Evolutionary conservation across 1,140 invertebrate species (phyloP).

Genomic region (Cydia amplana): DNA sequence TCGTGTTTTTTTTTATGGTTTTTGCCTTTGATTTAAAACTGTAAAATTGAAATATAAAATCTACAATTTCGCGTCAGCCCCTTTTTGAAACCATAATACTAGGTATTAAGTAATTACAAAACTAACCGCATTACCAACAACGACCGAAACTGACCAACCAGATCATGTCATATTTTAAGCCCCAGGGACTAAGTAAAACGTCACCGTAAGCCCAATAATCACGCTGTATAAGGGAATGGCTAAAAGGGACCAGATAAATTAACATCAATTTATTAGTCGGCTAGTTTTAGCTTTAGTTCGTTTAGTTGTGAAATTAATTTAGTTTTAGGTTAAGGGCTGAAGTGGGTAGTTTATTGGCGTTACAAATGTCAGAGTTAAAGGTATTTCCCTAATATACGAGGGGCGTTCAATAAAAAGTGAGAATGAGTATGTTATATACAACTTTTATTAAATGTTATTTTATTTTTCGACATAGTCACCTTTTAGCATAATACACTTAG

Average conservation of each 20-base stretch:
- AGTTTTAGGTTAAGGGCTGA: conserved; percentile 1
- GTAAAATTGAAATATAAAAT: too few relatives aligned
- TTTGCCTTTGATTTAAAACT: too few relatives aligned
- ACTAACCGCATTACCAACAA: neutral
- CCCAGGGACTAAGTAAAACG: neutral
- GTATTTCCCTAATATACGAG: too few relatives aligned
- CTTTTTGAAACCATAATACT: too few relatives aligned
- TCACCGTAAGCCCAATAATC: conserved; percentile 17
- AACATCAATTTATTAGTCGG: neutral
- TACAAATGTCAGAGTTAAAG: neutral
- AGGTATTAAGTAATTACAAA: neutral
- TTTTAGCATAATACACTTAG: too few relatives aligned
- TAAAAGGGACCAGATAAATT: conserved; percentile 22
- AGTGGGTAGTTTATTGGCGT: neutral
- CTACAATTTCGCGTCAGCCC: too few relatives aligned
- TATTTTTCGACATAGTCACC: too few relatives aligned
- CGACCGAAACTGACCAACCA: neutral
- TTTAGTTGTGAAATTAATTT: conserved; percentile 7
- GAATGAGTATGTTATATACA: too few relatives aligned
- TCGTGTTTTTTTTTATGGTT: too few relatives aligned
- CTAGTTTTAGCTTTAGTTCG: conserved; percentile 6
- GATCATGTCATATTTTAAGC: conserved; percentile 13
- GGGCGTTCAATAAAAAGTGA: too few relatives aligned
- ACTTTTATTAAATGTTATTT: too few relatives aligned
- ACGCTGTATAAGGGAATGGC: neutral